Percentiles rank a stretch among this genome's conserved stretches.
phyloP scores from a whole-genome alignment of 2,113 vertebrate genomes.

The Ochotona curzoniae region DNA sequence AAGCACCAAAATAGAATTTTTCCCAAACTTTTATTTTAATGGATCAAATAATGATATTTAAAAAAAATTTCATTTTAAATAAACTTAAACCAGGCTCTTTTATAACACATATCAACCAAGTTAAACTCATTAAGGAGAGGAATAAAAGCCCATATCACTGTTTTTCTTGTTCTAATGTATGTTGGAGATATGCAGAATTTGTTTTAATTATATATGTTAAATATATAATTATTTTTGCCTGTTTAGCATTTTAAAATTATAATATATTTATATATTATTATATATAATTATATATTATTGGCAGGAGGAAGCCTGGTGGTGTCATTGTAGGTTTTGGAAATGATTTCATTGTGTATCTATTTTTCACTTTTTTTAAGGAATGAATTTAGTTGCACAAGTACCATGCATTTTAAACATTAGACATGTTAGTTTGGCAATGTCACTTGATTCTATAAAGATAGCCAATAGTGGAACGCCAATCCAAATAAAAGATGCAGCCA shows the following conservation, averaged over 20 bases:
- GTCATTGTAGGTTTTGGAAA: neutral
- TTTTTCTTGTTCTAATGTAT: neutral
- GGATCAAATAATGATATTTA: neutral
- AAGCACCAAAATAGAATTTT: neutral
- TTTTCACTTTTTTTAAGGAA: constrained; percentile 14
- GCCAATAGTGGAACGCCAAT: neutral
- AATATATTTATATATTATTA: too few species aligned
- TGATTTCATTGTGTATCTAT: neutral
- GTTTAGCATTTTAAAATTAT: neutral
- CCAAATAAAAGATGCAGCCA: constrained; percentile 38
- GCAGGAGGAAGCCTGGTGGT: neutral
- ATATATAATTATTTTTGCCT: neutral
- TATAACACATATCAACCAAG: neutral
- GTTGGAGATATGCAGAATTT: constrained; percentile 36
- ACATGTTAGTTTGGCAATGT: constrained; percentile 61
- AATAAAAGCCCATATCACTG: neutral
- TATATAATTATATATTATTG: neutral
- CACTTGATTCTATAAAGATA: constrained; percentile 50
- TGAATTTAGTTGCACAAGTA: neutral
- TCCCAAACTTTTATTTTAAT: constrained; percentile 19
- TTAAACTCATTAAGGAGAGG: neutral
- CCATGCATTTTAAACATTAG: neutral
- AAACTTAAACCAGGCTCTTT: neutral
- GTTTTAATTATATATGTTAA: neutral
- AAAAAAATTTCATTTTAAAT: constrained; percentile 25